A percentile compares a stretch with the other conserved stretches of the same genome.
Evolutionary conservation across 2,888 invertebrate species (phyloP).

Genomic region (Eulithis testata): DNA sequence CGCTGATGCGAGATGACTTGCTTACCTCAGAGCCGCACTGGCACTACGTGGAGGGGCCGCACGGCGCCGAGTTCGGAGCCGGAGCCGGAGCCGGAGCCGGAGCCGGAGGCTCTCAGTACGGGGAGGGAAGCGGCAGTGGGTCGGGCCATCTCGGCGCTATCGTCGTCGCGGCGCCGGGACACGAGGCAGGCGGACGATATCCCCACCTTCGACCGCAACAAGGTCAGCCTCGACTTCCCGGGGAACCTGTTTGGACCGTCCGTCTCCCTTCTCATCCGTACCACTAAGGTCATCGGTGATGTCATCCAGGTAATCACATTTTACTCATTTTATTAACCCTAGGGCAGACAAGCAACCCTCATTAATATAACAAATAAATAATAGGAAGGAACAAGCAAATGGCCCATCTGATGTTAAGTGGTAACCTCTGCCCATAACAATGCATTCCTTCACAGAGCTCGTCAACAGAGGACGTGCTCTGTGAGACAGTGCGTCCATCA

Average conservation of each 20-base stretch:
- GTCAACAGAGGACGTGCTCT: too few species aligned
- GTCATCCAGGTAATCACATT: slow-evolving; percentile 84
- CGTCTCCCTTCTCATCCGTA: slow-evolving; percentile 87
- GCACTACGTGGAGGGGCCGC: slow-evolving; percentile 67
- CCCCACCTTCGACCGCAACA: slow-evolving; percentile 86
- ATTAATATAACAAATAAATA: not conserved
- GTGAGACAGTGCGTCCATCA: too few species aligned
- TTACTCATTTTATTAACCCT: not conserved
- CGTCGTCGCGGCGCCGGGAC: slow-evolving; percentile 25
- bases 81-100: slow-evolving; percentile 27
- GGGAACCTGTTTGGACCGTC: slow-evolving; percentile 87
- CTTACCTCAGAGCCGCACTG: slow-evolving; percentile 53
- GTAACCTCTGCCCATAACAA: too few species aligned
- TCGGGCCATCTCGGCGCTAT: slow-evolving; percentile 24
- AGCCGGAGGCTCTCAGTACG: slow-evolving; percentile 16
- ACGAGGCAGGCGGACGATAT: slow-evolving; percentile 72
- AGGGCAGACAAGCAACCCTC: not conserved
- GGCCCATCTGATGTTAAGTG: too few species aligned
- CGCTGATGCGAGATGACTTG: slow-evolving; percentile 18
- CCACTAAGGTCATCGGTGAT: slow-evolving; percentile 87
- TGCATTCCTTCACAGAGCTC: too few species aligned
- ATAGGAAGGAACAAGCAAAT: too few species aligned
- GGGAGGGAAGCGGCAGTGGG: slow-evolving; percentile 35
- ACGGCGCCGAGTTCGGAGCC: slow-evolving; percentile 31
- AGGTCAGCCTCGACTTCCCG: slow-evolving; percentile 88